phyloP scores from a whole-genome alignment of 2,113 vertebrate species.

The Perccottus glenii region DNA sequence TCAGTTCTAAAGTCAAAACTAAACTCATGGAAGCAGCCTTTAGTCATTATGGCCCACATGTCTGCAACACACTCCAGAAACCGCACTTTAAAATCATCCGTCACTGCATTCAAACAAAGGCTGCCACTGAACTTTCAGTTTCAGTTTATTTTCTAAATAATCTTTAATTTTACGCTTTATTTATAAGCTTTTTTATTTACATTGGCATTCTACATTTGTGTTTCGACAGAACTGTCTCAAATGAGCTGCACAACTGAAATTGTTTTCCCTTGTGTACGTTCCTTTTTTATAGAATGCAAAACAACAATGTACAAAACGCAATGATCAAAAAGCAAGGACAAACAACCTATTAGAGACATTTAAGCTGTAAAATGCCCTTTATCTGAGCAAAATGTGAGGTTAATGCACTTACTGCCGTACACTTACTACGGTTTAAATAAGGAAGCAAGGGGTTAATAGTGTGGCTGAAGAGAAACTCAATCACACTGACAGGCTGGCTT shows the following conservation, averaged over 20 bases:
- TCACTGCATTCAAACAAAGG: background rate
- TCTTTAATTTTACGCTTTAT: background rate
- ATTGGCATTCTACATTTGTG: no score
- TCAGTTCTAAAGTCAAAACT: conserved; percentile 3
- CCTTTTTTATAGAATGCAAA: background rate
- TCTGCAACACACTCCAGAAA: conserved; percentile 3
- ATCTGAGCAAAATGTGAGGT: conserved; percentile 3
- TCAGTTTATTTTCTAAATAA: background rate
- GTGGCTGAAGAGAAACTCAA: conserved; percentile 20
- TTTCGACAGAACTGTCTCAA: no score
- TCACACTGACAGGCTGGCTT: conserved; percentile 27
- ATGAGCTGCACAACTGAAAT: no score
- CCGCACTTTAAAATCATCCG: background rate
- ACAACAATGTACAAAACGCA: background rate
- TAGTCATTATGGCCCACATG: conserved; percentile 13
- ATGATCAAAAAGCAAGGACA: background rate
- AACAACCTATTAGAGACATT: background rate
- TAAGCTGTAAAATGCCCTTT: background rate
- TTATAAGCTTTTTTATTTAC: background rate
- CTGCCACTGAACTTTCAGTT: conserved; percentile 8
- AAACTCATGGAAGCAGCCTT: conserved; percentile 10
- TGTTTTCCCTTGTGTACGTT: no score
- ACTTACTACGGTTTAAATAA: background rate
- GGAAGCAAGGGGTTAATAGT: conserved; percentile 29
- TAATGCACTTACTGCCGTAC: background rate